These are phyloP conservation scores for Heliornis fulica DNA, from an alignment of 2,113 vertebrate genomes.

Conservation along the genomic window DNA sequence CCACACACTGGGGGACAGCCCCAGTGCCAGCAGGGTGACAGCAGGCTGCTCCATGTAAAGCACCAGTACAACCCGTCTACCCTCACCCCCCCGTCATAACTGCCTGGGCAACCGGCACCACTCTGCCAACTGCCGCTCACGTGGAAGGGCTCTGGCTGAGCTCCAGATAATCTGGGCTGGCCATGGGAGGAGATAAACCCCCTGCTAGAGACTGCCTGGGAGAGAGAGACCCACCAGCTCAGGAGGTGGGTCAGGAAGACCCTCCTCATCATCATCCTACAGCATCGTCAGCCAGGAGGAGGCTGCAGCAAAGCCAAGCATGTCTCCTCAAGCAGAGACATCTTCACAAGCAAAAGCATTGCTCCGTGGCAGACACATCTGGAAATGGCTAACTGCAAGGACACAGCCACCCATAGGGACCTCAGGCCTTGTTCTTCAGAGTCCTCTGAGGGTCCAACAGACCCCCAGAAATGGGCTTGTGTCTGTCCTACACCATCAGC, in stretches of 20 bases:
- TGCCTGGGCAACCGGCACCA: background rate
- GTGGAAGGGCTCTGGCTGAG: slow-evolving; percentile 2
- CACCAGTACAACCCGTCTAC: background rate
- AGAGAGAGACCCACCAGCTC: background rate
- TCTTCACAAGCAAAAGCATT: background rate
- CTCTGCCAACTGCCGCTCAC: background rate
- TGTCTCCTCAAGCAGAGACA: background rate
- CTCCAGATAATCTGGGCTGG: background rate
- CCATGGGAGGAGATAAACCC: background rate
- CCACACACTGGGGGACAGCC: background rate
- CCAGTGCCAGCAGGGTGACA: slow-evolving; percentile 2
- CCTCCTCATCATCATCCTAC: background rate
- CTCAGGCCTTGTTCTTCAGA: background rate
- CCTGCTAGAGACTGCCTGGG: background rate
- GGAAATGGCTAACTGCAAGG: background rate
- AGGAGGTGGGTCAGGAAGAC: background rate
- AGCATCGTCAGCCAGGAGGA: background rate
- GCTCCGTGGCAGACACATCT: background rate
- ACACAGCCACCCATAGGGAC: background rate
- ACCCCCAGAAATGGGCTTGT: background rate
- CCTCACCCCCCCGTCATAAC: background rate
- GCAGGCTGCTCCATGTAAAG: slow-evolving; percentile 8
- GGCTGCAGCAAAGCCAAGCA: background rate
- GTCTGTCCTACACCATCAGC: rapidly evolving
- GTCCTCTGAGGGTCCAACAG: background rate